Conservation (phyloP, 2,888 invertebrate genomes). For the Tipula lateralis region DNA sequence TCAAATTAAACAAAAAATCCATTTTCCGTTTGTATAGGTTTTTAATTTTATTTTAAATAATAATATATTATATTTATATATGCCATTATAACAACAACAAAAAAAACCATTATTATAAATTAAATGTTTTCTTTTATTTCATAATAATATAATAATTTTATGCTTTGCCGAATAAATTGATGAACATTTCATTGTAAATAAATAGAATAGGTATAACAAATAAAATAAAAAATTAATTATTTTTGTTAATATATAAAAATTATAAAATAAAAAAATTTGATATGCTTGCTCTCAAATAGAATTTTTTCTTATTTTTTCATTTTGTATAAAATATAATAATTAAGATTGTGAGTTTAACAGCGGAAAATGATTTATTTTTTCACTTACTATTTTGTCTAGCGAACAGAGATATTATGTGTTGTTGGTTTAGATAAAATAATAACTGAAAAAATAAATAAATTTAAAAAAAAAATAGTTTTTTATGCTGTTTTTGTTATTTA, state of each 20-base stretch:
- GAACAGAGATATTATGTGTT: neutral
- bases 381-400: neutral
- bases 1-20: neutral
- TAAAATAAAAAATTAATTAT: neutral
- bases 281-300: neutral
- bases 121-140: neutral
- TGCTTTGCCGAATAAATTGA: neutral
- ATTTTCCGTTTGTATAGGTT: neutral
- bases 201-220: neutral
- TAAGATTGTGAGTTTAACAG: neutral
- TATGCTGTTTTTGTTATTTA: neutral
- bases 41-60: neutral
- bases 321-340: neutral
- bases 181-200: slow-evolving; percentile 21
- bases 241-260: neutral
- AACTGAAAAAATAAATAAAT: neutral
- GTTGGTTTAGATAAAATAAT: neutral
- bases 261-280: neutral
- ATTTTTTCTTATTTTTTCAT: neutral
- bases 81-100: neutral
- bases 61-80: neutral
- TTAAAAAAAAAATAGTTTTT: neutral
- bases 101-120: neutral
- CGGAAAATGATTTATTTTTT: neutral
- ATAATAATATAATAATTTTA: slow-evolving; percentile 14